Evolutionary conservation across 2,797 vertebrate genomes (phyloP), one percentile per base, ranked within the genome.

Genomic region (Eulemur mongoz): DNA sequence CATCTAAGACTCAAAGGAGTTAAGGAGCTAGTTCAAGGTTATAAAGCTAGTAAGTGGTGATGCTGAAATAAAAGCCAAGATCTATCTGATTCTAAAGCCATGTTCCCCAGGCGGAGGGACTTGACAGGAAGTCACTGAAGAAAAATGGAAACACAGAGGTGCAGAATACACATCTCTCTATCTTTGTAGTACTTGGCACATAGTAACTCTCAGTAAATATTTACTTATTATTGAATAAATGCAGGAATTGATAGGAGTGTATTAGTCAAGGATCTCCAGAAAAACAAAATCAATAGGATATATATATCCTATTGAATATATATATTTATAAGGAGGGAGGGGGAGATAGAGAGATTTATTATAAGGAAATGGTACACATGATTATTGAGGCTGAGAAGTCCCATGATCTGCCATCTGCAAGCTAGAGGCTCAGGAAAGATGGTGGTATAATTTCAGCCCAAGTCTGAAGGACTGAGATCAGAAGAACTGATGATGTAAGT

Each of bases 161-260:
- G 11, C 22, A 50, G 43, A 94, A 73, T 25, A 84, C 45, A 82
- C 17, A 88, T 32, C 4, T 54, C 83, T 32, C 4, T 54, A 17
- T 80, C n/a, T 75, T 73, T 52, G 10, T 45, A 38, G 67, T 43
- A 43, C 18, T 38, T 52, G 40, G 52, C 30, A 38, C 40, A 81
- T 43, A 75, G 57, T 57, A 81, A 70, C 35, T 61, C 13, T 73
- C 25, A 45, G 30, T 43, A 76, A 65, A 59, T 38, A 69, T 83
- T 82, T 65, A 1, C 85, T 86, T 88, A 91, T 65, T 91, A 23
- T 52, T 82, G 76, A 91, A 63, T 87, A 38, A 87, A n/a, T 78
- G 45, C 25, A 94, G 48, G 43, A 82, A 83, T 14, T 63, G 30
- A 45, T 54, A 43, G 35, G 69, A 63, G 52, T 70, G 3, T 40